Evolutionary conservation across 2,113 vertebrate species (phyloP).

Genomic region (Lepidothrix coronata): DNA sequence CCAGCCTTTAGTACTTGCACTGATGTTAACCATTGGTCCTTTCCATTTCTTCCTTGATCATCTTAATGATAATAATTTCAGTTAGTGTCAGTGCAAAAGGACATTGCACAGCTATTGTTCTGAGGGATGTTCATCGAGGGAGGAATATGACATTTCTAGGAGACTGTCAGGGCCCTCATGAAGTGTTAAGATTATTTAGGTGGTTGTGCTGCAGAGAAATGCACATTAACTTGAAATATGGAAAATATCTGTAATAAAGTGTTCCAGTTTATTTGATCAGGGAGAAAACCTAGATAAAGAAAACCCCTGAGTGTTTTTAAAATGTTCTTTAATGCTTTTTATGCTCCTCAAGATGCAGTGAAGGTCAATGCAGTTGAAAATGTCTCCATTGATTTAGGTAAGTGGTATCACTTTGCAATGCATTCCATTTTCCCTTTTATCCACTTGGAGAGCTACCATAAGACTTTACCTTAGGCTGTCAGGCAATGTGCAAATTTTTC

Average conservation of each 20-base stretch:
- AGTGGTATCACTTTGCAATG: slow-evolving; percentile 52
- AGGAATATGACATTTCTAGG: slow-evolving; percentile 51
- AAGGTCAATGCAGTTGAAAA: slow-evolving; percentile 67
- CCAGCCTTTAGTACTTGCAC: not conserved
- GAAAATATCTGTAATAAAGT: slow-evolving; percentile 53
- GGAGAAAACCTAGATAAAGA: slow-evolving; percentile 31
- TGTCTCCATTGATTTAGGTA: slow-evolving; percentile 70
- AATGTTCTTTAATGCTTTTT: slow-evolving; percentile 48
- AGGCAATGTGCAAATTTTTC: slow-evolving; percentile 60
- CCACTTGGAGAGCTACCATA: slow-evolving; percentile 53
- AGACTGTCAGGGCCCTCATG: slow-evolving; percentile 6
- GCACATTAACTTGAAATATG: slow-evolving; percentile 45
- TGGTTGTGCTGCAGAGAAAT: slow-evolving; percentile 15
- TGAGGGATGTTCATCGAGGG: slow-evolving; percentile 47
- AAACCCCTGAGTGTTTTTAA: slow-evolving; percentile 41
- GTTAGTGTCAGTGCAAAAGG: slow-evolving; percentile 21
- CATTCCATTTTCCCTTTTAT: slow-evolving; percentile 65
- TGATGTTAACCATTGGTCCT: slow-evolving; percentile 27
- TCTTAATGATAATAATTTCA: slow-evolving; percentile 1
- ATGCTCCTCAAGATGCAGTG: slow-evolving; percentile 43
- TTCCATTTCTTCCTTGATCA: slow-evolving; percentile 8
- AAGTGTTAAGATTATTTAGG: slow-evolving; percentile 52
- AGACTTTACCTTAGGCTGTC: slow-evolving; percentile 57
- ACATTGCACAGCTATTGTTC: slow-evolving; percentile 46
- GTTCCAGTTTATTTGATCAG: slow-evolving; percentile 53